Evolutionary conservation across 1,140 invertebrate genomes (phyloP), one percentile per base, ranked within the genome.

Genomic region (Eubasilissa regina): DNA sequence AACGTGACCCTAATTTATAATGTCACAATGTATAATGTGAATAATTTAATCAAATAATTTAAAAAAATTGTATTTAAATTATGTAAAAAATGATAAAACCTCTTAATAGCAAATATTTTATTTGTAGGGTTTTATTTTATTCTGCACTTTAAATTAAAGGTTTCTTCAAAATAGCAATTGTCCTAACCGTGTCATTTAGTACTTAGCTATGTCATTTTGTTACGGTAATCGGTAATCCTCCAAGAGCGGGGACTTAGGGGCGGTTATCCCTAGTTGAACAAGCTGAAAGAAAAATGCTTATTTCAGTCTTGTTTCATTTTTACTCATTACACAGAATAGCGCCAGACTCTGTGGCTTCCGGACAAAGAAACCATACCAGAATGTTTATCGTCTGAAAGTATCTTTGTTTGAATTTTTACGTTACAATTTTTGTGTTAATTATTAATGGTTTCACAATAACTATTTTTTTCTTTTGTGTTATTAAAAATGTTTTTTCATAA

Each of bases 221-320:
- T 19, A n/a, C 15, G 35, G 43, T 68, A 68, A 68, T 68, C 43
- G 64, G n/a, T 48, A 68, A 68, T 48, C 64, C 62, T 43, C 44
- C 19, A 9, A 13, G 44, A 68, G 17, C 7, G 0, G 35, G 9
- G 44, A 21, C 64, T 68, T 45, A 19, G 64, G 44, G 44, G 25
- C n/a, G 44, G 64, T 68, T 68, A 47, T 17, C 64, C 64, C 25
- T 15, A 47, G 44, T 44, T 68, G 64, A 68, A 15, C 15, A 47
- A n/a, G 44, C 44, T 47, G 9, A 68, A 68, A 47, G 44, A 68
- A 51, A 68, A 68, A 68, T 68, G 64, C 64, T 68, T 68, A 68
- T 19, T 47, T 68, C 17, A 17, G 35, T 17, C 64, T 45, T 47
- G 44, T 68, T 68, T 47, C 64, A 47, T 45, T 68, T 68, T 47